Evolutionary conservation across 2,113 vertebrate species (phyloP), one percentile per base, ranked within the genome.

Genomic region (Clupea harengus): DNA sequence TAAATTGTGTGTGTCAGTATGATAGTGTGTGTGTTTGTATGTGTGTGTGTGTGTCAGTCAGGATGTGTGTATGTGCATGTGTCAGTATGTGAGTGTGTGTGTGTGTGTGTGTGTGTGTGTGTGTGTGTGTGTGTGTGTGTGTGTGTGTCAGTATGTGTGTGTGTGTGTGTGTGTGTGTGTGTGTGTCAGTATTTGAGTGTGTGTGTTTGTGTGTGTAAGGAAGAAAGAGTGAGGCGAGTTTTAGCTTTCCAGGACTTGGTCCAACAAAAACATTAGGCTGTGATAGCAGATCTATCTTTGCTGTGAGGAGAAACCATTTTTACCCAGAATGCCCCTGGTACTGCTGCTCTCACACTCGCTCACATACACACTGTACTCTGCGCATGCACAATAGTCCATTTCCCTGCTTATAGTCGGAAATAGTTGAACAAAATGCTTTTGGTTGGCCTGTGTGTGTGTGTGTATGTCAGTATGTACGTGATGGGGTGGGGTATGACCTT

Each of bases 241-340:
- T 10, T 67, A 67, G 64, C 64, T 72, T 72, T 72, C 64, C 64
- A 72, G 64, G 64, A 72, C 25, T 32, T 8, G n/a, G 32, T 72
- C 64, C 64, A 72, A 72, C 7, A 72, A 72, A 9, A 72, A 72
- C 64, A 72, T 72, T 72, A 72, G 64, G 64, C 64, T 72, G 25
- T 72, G 64, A 72, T 72, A 72, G 64, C 64, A 72, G 64, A 72
- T 72, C 64, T 72, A 25, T 72, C 64, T 72, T 72, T 72, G n/a
- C 64, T 72, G 64, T 72, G 64, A 72, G 64, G 64, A 72, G 64
- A 72, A 72, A 72, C 64, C n/a, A 28, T 72, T 72, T 72, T 28
- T 32, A 72, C 25, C 28, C 25, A 13, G 25, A 72, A 72, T 72
- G 1, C 64, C 22, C 64, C 64, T 72, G 15, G 25, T 32, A 13